phyloP scores from a whole-genome alignment of 2,113 vertebrate species.

The Lagenorhynchus albirostris region DNA sequence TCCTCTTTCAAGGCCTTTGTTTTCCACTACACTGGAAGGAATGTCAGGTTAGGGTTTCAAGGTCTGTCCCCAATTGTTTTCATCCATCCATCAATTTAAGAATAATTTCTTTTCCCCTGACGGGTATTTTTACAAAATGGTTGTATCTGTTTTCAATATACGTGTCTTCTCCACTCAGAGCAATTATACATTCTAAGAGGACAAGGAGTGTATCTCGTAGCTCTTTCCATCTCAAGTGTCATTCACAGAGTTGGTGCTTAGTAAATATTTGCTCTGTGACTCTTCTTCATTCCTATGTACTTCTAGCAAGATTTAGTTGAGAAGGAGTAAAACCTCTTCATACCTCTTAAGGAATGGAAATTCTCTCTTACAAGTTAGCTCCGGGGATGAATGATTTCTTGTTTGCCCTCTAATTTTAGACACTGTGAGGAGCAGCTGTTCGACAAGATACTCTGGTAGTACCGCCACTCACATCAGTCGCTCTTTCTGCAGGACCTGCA shows the following conservation, averaged over 20 bases:
- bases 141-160: not conserved
- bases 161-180: not conserved
- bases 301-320: not conserved
- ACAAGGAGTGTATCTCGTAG: not conserved
- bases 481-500: not conserved
- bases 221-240: not conserved
- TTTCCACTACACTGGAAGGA: not conserved
- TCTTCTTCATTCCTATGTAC: not conserved
- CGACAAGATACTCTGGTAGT: not conserved
- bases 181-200: not conserved
- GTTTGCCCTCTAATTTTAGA: conserved; percentile 13
- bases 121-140: not conserved
- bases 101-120: not conserved
- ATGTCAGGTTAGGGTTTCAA: not conserved
- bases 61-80: not conserved
- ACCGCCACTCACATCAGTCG: rapidly evolving
- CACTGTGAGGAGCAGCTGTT: not conserved
- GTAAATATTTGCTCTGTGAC: not conserved
- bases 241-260: not conserved
- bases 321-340: not conserved
- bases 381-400: not conserved
- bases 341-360: conserved; percentile 42
- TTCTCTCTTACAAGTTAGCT: not conserved
- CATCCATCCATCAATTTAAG: not conserved
- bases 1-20: not conserved